A percentile compares a stretch with the other conserved stretches of the same genome.
These are phyloP conservation scores for Meteorus colon DNA, from an alignment of 2,888 invertebrate genomes.

Conservation along the genomic window DNA sequence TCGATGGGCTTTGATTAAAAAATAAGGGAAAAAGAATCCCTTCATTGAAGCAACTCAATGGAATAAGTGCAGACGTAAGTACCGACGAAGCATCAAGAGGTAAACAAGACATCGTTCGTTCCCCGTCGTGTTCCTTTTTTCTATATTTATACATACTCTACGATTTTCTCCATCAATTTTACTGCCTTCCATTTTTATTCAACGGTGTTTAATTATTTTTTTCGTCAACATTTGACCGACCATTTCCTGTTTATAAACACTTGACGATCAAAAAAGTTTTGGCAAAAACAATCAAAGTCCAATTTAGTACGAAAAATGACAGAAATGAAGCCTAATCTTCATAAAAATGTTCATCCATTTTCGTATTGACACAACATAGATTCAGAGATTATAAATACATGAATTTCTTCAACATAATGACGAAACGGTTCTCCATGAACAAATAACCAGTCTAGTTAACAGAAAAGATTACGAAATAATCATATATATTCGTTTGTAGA, in stretches of 20 bases:
- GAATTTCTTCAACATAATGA: too few species aligned
- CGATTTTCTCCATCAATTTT: not conserved
- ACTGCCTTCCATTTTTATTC: not conserved
- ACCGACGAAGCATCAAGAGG: slow-evolving; percentile 34
- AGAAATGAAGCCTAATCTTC: too few species aligned
- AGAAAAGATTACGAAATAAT: not conserved
- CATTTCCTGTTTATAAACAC: too few species aligned
- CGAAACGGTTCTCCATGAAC: too few species aligned
- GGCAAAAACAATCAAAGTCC: too few species aligned
- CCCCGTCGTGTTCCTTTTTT: not conserved
- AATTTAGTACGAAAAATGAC: too few species aligned
- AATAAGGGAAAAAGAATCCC: slow-evolving; percentile 32
- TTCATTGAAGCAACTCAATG: slow-evolving; percentile 34
- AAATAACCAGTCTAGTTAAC: too few species aligned
- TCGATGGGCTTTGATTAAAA: slow-evolving; percentile 42
- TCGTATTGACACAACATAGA: too few species aligned
- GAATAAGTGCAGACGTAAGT: slow-evolving; percentile 34
- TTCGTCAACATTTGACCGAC: not conserved
- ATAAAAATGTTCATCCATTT: too few species aligned
- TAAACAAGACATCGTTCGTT: slow-evolving; percentile 31
- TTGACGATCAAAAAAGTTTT: too few species aligned
- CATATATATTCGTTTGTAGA: not conserved
- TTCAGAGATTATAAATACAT: too few species aligned
- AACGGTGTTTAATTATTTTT: not conserved
- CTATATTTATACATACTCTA: not conserved